Base-by-base conservation (phyloP, 2,888 invertebrate species). In the Galeopsomyia nigrocyanea region DNA sequence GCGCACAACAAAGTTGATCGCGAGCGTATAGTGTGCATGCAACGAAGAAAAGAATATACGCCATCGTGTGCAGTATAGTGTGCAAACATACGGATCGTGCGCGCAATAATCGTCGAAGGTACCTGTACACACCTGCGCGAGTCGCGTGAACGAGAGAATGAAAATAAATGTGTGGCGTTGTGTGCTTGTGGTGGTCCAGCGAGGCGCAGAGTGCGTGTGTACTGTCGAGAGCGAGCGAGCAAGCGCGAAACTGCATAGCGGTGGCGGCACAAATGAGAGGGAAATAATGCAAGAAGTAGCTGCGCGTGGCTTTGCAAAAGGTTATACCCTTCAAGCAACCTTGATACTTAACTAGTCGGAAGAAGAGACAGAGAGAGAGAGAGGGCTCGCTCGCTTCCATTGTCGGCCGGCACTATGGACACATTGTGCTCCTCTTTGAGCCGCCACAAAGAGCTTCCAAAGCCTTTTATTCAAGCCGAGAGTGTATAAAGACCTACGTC, bases 341-440 rank as follows among this genome's bases (percentile, higher is more conserved):
- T 83, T 83, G 82, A 83, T 82, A 82, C 58, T 82, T 82, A 83
- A 82, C 80, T 82, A 82, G 81, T 80, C 58, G n/a, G 26, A 64
- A 39, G 3, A 49, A 46, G 22, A 26, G 46, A 46, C 58, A 14
- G 26, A 64, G 22, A 1, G 55, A 46, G 22, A 26, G 46, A 46
- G 80, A 51, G 57, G 26, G 17, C 10, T 39, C 39, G 39, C 16
- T 16, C 5, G 26, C 50, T 17, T 75, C 82, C 79, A 83, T 83
- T 83, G 83, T 83, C 79, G 79, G 76, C 68, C 73, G 68, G 77
- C 76, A 82, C 82, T 81, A 81, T 82, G 80, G 82, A 83, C 80
- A 82, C 80, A 83, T 83, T 83, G 82, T 82, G 79, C 82, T 81
- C 81, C 26, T 82, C 82, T 82, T 83, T 83, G 80, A 83, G 77